Conservation (phyloP, 2,113 vertebrate species). For the Callionymus lyra region DNA sequence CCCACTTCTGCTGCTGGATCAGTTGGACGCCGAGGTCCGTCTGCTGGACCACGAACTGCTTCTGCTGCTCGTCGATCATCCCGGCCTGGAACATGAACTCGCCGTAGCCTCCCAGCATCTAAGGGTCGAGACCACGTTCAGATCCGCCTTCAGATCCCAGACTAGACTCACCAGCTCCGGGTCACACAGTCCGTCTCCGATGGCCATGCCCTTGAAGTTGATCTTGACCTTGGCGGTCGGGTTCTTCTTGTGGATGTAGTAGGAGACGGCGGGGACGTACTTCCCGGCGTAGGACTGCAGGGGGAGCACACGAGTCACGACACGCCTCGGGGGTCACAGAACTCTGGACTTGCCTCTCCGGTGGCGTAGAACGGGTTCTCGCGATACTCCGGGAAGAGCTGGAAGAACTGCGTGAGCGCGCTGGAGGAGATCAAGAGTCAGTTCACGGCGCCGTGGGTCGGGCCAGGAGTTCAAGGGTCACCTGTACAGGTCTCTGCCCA, state of each 20-base stretch:
- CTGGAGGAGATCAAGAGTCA: constrained; percentile 39
- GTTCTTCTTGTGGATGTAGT: constrained; percentile 76
- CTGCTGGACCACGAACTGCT: constrained; percentile 58
- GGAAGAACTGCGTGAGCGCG: constrained; percentile 74
- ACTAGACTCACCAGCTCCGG: constrained; percentile 67
- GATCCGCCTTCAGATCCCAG: neutral
- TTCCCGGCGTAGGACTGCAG: constrained; percentile 73
- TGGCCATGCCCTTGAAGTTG: constrained; percentile 74
- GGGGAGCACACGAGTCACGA: neutral
- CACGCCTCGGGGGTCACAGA: neutral
- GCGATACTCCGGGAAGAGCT: constrained; percentile 77
- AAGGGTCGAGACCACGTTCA: constrained; percentile 7
- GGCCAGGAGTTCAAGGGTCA: constrained; percentile 9
- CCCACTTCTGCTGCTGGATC: constrained; percentile 69
- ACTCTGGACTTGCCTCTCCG: constrained; percentile 64
- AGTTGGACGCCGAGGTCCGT: constrained; percentile 54
- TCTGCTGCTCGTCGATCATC: constrained; percentile 60
- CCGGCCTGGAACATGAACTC: constrained; percentile 65
- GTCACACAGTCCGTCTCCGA: constrained; percentile 74
- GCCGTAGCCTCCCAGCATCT: constrained; percentile 69
- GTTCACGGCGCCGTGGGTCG: rapidly evolving
- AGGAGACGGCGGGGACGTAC: constrained; percentile 69
- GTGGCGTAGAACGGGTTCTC: constrained; percentile 75
- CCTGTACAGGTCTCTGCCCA: constrained; percentile 71
- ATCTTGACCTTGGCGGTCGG: constrained; percentile 64